phyloP scores from a whole-genome alignment of 2,113 vertebrate genomes.

The Barnardius zonarius region DNA sequence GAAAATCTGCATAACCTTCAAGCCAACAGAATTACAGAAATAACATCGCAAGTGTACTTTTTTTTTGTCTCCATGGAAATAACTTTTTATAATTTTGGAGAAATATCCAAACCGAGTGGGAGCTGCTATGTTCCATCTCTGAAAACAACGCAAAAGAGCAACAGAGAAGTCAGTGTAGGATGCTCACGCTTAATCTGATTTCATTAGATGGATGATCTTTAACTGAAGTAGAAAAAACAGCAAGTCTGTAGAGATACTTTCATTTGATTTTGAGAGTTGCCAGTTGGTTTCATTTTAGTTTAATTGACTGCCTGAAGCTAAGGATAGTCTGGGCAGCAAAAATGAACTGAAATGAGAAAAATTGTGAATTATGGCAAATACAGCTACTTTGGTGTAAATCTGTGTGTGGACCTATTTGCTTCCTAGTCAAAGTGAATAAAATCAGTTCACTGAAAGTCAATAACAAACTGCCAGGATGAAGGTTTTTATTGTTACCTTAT shows the following conservation, averaged over 20 bases:
- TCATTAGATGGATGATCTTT: not conserved
- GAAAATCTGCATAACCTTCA: not conserved
- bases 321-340: not conserved
- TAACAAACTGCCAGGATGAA: not conserved
- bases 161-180: not conserved
- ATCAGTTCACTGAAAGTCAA: not conserved
- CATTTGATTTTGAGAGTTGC: not conserved
- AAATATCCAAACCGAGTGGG: not conserved
- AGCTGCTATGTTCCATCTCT: not conserved
- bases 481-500: not conserved
- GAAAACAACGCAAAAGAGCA: not conserved
- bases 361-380: not conserved
- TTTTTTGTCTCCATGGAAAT: not conserved
- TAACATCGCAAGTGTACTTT: not conserved
- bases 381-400: not conserved
- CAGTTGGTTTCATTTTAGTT: not conserved
- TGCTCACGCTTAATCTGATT: not conserved
- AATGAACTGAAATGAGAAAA: not conserved
- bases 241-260: not conserved
- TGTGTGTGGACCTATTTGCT: not conserved
- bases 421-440: not conserved
- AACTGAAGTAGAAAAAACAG: not conserved
- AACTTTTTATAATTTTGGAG: not conserved
- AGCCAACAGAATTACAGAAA: not conserved
- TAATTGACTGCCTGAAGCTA: not conserved